Evolutionary conservation across 1,140 invertebrate species (phyloP), one percentile per base, ranked within the genome.

Genomic region (Octopus bimaculoides): DNA sequence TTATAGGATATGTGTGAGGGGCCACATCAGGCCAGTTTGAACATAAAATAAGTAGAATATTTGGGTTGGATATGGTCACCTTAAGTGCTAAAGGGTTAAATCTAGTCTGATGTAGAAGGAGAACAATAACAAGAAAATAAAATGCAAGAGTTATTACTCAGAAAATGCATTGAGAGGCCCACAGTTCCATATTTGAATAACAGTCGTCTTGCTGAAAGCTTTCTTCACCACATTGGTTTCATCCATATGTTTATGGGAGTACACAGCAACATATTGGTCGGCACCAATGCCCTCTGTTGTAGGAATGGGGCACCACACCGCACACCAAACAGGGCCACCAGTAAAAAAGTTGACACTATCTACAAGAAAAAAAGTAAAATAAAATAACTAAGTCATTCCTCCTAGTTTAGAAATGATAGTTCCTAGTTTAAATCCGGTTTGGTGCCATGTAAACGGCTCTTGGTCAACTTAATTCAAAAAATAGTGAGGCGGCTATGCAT

Each of bases 241-340:
- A 9, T 75, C 52, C 74, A 75, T 75, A 52, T 75, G 41, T 52
- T 53, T 52, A 52, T 75, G 74, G 17, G 41, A 75, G 41, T 75
- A 75, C 14, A 75, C 52, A 52, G 74, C 74, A 6, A 75, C 7
- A 52, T 75, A 75, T 52, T 75, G 74, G 52, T 53, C 74, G 52
- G 74, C 52, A 52, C 52, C 52, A 41, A 53, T 14, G 66, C 66
- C 66, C 66, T 71, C 66, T 52, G 74, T 75, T 6, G 41, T 52
- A 10, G 74, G 74, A 53, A 75, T 53, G 5, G 74, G 74, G 17
- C 74, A 75, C 74, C 74, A 75, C 6, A 53, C 74, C 4, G 74
- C 74, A 75, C 41, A 75, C 74, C 74, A 75, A 12, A 75, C 52
- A 41, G 74, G 74, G 8, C 74, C 74, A 26, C 74, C 74, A 52